phyloP scores from a whole-genome alignment of 2,888 invertebrate species.

The Tiliacea aurago region DNA sequence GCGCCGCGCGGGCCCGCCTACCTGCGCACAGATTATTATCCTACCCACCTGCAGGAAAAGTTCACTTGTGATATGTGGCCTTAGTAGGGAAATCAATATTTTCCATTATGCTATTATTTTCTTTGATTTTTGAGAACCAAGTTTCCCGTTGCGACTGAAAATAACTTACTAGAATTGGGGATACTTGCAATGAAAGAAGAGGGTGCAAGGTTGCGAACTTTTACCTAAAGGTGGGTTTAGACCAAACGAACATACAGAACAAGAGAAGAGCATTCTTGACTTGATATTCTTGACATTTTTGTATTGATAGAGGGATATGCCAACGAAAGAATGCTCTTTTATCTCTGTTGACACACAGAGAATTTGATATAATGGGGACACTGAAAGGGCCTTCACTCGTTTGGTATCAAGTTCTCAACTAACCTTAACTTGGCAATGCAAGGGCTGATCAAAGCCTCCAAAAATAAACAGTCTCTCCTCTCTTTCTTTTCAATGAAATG shows the following conservation, averaged over 20 bases:
- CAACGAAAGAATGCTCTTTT: background rate
- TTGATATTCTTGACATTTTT: background rate
- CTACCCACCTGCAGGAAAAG: constrained; percentile 44
- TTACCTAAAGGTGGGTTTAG: background rate
- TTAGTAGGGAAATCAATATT: constrained; percentile 22
- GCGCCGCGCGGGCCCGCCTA: constrained; percentile 62
- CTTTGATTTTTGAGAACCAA: background rate
- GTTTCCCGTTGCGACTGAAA: background rate
- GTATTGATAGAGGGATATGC: background rate
- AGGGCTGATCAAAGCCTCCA: background rate
- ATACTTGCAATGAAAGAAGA: background rate
- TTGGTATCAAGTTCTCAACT: background rate
- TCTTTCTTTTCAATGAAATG: background rate
- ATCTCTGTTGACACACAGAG: background rate
- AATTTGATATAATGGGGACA: too few species aligned
- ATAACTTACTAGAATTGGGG: background rate
- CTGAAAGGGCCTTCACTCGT: too few species aligned
- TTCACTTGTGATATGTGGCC: constrained; percentile 26
- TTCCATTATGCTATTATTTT: constrained; percentile 22
- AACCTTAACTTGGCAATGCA: background rate
- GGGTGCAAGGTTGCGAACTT: background rate
- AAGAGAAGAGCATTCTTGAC: background rate
- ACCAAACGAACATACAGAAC: background rate
- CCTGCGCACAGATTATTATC: constrained; percentile 58
- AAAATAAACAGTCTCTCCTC: background rate